Conservation (phyloP, 2,113 vertebrate species). For the Rhipidura dahli region DNA sequence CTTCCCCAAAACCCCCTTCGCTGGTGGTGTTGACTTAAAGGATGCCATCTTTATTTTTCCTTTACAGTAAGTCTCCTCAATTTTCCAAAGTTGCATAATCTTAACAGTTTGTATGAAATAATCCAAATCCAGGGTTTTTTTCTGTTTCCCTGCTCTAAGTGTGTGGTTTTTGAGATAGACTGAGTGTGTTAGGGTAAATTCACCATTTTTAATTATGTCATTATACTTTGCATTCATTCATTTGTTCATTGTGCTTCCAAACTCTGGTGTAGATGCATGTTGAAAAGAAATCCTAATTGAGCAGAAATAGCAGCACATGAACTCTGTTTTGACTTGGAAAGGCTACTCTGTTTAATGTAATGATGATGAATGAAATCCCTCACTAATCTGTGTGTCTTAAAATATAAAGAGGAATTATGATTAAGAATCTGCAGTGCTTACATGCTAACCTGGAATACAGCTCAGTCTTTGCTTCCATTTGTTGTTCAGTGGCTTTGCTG, state of each 20-base stretch:
- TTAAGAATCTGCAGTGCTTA: neutral
- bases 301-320: neutral
- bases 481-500: constrained; percentile 24
- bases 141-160: neutral
- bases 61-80: neutral
- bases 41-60: neutral
- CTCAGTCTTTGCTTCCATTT: neutral
- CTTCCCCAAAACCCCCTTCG: neutral
- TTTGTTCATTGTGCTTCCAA: neutral
- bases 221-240: neutral
- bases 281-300: neutral
- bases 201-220: neutral
- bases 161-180: neutral
- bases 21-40: neutral
- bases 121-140: neutral
- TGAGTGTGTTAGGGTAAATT: neutral
- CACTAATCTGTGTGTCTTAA: neutral
- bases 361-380: neutral
- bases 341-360: neutral
- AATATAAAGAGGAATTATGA: neutral
- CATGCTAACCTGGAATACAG: neutral
- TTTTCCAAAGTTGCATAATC: neutral
- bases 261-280: neutral
- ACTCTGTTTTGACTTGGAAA: neutral
- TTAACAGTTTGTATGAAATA: neutral